Conservation (phyloP, 2,797 vertebrate species). For the Cirrhinus molitorella region DNA sequence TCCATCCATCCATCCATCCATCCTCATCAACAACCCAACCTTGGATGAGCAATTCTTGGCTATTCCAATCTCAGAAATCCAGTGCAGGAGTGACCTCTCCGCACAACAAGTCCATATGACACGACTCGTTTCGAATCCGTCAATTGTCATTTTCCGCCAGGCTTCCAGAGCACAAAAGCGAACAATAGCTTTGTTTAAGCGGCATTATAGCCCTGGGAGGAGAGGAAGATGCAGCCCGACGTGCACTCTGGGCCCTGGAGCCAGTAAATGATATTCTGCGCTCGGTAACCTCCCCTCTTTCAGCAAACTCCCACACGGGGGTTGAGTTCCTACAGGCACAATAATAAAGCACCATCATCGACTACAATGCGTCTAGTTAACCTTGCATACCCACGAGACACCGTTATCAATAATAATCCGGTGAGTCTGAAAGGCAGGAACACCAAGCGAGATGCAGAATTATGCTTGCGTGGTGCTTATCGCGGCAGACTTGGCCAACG, state of each 20-base stretch:
- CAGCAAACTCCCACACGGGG: slow-evolving; percentile 34
- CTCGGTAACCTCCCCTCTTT: slow-evolving; percentile 60
- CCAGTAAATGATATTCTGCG: slow-evolving; percentile 58
- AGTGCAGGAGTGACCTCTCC: slow-evolving; percentile 47
- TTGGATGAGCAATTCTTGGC: background rate
- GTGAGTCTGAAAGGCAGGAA: slow-evolving; percentile 21
- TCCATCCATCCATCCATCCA: too few species aligned
- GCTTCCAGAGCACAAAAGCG: slow-evolving; percentile 54
- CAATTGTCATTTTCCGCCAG: slow-evolving; percentile 62
- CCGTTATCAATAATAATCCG: slow-evolving; percentile 23
- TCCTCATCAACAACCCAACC: background rate
- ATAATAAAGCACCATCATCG: slow-evolving; percentile 27
- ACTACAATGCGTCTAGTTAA: slow-evolving; percentile 45
- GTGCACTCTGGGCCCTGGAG: slow-evolving; percentile 55
- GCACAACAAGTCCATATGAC: slow-evolving; percentile 53
- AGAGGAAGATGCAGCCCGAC: slow-evolving; percentile 50
- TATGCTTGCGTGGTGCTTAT: slow-evolving; percentile 64
- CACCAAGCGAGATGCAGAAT: slow-evolving; percentile 65
- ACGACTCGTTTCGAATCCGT: slow-evolving; percentile 58
- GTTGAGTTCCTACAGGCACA: slow-evolving; percentile 53
- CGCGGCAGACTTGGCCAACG: slow-evolving; percentile 72
- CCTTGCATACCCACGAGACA: slow-evolving; percentile 34
- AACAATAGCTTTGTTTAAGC: slow-evolving; percentile 64
- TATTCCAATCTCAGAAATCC: slow-evolving; percentile 41
- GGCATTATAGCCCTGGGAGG: slow-evolving; percentile 56